phyloP scores from a whole-genome alignment of 2,888 invertebrate genomes.

The Ormyrus nitidulus region DNA sequence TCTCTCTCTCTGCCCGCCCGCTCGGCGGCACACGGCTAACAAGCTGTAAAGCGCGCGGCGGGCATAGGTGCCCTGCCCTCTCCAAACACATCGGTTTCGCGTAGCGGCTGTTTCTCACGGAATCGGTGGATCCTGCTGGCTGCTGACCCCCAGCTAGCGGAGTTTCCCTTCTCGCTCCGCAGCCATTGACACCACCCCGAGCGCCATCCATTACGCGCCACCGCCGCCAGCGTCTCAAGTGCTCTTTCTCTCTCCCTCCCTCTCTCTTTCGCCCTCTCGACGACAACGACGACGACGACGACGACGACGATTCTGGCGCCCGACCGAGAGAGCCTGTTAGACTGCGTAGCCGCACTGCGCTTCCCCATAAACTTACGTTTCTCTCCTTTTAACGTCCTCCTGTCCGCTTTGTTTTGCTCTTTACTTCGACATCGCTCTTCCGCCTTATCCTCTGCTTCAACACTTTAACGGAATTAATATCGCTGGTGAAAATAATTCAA shows the following conservation, averaged over 20 bases:
- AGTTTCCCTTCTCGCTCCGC: neutral
- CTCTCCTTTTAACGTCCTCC: neutral
- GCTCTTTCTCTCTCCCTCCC: slow-evolving; percentile 15
- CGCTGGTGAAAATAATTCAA: no score
- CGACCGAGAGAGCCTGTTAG: slow-evolving; percentile 3
- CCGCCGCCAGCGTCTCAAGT: neutral
- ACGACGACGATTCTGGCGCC: slow-evolving; percentile 20
- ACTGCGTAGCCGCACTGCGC: slow-evolving; percentile 41
- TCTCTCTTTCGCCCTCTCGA: neutral
- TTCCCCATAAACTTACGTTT: slow-evolving; percentile 45
- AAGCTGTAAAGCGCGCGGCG: slow-evolving; percentile 34
- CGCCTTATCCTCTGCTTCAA: no score
- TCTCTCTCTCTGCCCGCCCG: slow-evolving; percentile 1
- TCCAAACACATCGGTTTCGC: slow-evolving; percentile 40
- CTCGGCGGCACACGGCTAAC: slow-evolving; percentile 22
- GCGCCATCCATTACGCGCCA: slow-evolving; percentile 46
- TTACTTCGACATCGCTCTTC: no score
- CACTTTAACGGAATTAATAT: no score
- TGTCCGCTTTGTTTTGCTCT: neutral
- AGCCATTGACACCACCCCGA: slow-evolving; percentile 48
- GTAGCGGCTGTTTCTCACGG: slow-evolving; percentile 42
- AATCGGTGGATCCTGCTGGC: neutral
- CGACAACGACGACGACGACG: neutral
- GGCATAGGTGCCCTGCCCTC: neutral
- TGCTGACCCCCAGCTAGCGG: neutral